A percentile compares a stretch with the other conserved stretches of the same genome.
These are phyloP conservation scores for Myanophis thanlyinensis DNA, from an alignment of 2,113 vertebrate species.

Conservation along the genomic window DNA sequence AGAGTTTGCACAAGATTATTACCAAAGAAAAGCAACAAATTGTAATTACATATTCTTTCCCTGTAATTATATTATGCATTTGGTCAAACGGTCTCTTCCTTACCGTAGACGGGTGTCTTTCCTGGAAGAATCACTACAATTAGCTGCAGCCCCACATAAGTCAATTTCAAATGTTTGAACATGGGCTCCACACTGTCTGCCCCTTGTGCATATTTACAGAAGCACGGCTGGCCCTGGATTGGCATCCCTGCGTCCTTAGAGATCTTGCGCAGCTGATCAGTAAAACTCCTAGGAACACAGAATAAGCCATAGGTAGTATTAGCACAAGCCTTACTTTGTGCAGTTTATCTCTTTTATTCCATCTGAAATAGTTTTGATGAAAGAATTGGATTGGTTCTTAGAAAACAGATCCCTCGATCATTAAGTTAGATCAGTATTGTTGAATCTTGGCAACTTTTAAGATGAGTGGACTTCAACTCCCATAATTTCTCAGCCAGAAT, in stretches of 20 bases:
- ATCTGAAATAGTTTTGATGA: not conserved
- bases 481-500: not conserved
- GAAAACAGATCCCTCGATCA: not conserved
- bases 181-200: constrained; percentile 99
- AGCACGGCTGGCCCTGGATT: constrained; percentile 97
- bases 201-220: constrained; percentile 98
- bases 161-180: constrained; percentile 99
- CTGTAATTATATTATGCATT: not conserved
- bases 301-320: not conserved
- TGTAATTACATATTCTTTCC: rapidly evolving
- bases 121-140: constrained; percentile 98
- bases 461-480: not conserved
- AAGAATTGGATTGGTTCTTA: not conserved
- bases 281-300: constrained; percentile 85
- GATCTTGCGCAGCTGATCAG: constrained; percentile 97
- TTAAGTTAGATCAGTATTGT: not conserved
- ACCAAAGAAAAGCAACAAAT: not conserved
- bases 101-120: constrained; percentile 97
- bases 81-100: constrained; percentile 27
- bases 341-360: not conserved
- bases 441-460: not conserved
- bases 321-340: not conserved
- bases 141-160: constrained; percentile 96
- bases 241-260: constrained; percentile 99
- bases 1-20: not conserved